Evolutionary conservation across 2,888 invertebrate genomes (phyloP).

Genomic region (Microchrysa polita): DNA sequence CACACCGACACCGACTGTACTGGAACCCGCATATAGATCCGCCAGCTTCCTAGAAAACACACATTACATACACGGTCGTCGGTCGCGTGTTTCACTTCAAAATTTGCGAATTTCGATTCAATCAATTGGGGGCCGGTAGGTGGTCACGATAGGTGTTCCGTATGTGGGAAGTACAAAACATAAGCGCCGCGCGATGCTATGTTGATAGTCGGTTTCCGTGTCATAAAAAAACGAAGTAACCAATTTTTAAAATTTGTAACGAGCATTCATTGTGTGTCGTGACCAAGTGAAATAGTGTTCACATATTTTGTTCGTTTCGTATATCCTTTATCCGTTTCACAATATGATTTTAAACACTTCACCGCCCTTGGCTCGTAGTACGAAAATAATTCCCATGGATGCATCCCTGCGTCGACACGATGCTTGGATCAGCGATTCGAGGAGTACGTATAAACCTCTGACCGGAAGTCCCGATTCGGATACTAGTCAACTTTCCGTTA

Average conservation of each 20-base stretch:
- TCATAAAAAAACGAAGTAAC: too few relatives aligned
- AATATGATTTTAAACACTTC: conserved; percentile 17
- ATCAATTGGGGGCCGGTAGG: neutral
- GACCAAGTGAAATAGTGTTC: neutral
- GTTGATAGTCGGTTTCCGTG: neutral
- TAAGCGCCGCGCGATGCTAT: conserved; percentile 4
- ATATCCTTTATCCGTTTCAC: neutral
- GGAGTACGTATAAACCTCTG: conserved; percentile 12
- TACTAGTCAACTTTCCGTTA: conserved; percentile 20
- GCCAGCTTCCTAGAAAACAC: neutral
- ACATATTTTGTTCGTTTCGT: neutral
- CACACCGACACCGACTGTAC: neutral
- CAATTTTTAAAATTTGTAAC: neutral
- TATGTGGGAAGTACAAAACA: conserved; percentile 3
- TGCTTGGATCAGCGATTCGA: neutral
- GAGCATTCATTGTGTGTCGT: neutral
- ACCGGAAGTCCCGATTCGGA: conserved; percentile 11
- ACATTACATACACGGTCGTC: neutral
- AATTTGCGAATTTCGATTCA: conserved; percentile 10
- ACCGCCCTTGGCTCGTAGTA: neutral
- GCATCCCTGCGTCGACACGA: conserved; percentile 3
- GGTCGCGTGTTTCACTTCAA: neutral
- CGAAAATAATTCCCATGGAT: neutral
- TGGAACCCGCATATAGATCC: neutral
- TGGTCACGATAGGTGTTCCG: conserved; percentile 15